Base-by-base conservation (phyloP, 1,140 invertebrate species). In the Lithobius niger region DNA sequence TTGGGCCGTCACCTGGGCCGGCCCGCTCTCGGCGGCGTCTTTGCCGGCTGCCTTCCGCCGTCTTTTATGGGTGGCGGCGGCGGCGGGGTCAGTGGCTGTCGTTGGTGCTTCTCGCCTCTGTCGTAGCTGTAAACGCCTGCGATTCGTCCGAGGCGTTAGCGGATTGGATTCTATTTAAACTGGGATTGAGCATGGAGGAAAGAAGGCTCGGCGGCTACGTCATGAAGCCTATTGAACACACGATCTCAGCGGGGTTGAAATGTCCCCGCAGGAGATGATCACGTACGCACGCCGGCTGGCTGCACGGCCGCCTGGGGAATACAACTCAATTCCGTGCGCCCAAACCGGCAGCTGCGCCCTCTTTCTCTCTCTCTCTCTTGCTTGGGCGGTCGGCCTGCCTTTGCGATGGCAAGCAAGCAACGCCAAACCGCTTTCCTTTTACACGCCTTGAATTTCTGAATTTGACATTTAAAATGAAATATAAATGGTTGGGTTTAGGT, bases 131-230 rank as follows among this genome's bases (percentile, higher is more conserved):
- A n/a, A n/a, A n/a, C n/a, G n/a, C 18, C 31, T 18, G 10, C 10
- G 18, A 40, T 10, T 40, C 10, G 31, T 25, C 13, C 3, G 4
- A 16, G 6, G 48, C 22, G 48, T 50, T 45, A 19, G 48, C 25
- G 48, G 48, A 13, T 50, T 26, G 48, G 48, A 50, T 50, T 50
- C 48, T 50, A 50, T 50, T 50, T 50, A 50, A 50, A 50, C 48
- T 24, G 48, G 48, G 48, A 50, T 50, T 50, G 24, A 50, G 48
- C 44, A 47, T 47, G 44, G 6, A 19, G 22, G 44, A 13, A 15
- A 10, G 44, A 22, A n/a, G n/a, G n/a, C n/a, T n/a, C n/a, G n/a
- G n/a, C n/a, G n/a, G n/a, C n/a, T 50, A 50, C 48, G 48, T 50
- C 48, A 50, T 27, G 22, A 27, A 50, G 25, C 48, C 48, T 50